A percentile compares a stretch with the other conserved stretches of the same genome.
Conservation (phyloP, 2,888 invertebrate genomes). For the Phragmatobia fuliginosa region DNA sequence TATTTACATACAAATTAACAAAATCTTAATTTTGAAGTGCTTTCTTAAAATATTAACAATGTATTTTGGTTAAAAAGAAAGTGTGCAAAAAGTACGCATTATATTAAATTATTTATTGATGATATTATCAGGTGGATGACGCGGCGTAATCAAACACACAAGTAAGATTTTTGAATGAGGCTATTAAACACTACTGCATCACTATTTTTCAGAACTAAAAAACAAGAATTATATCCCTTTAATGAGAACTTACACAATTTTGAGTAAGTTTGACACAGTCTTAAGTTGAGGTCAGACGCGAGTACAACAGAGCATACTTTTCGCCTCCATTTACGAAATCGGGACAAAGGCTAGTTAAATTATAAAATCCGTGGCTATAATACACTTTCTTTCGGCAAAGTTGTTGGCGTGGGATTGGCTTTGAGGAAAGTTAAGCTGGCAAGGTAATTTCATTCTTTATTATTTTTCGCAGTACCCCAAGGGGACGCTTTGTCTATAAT, state of each 20-base stretch:
- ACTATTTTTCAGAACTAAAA: neutral
- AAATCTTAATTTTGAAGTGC: too few relatives aligned
- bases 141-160: neutral
- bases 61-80: too few relatives aligned
- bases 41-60: too few relatives aligned
- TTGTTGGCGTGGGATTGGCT: constrained; percentile 57
- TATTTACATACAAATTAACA: too few relatives aligned
- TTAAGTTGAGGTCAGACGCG: neutral
- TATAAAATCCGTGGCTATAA: constrained; percentile 43
- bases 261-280: constrained; percentile 1
- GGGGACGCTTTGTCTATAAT: constrained; percentile 63
- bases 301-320: constrained; percentile 8
- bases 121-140: neutral
- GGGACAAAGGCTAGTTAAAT: constrained; percentile 34
- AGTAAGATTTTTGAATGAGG: neutral
- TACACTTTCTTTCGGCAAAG: constrained; percentile 63
- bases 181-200: neutral
- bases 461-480: constrained; percentile 68
- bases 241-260: neutral
- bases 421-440: constrained; percentile 65
- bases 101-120: too few relatives aligned
- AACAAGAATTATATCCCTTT: neutral
- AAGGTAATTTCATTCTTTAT: constrained; percentile 73
- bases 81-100: too few relatives aligned
- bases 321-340: constrained; percentile 28